Conservation (phyloP, 1,140 invertebrate genomes). For the Phthorimaea operculella region DNA sequence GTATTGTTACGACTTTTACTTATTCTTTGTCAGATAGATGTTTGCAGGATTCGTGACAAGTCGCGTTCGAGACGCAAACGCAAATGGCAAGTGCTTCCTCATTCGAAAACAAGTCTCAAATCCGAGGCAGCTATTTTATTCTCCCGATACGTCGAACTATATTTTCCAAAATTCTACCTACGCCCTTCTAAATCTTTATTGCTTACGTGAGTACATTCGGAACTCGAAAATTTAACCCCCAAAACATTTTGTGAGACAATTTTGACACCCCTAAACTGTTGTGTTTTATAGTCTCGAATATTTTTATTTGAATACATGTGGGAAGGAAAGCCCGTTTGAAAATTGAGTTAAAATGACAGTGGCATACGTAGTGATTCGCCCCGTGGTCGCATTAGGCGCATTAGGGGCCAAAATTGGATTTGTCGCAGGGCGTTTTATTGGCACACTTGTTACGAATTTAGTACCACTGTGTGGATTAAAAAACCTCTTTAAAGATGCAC, state of each 20-base stretch:
- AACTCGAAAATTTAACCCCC: conserved; percentile 37
- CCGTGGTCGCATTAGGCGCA: conserved; percentile 57
- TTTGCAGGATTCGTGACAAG: too few species aligned
- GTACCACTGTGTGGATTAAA: conserved; percentile 36
- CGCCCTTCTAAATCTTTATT: conserved; percentile 37
- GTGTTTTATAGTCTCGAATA: conserved; percentile 57
- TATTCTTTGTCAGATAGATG: too few species aligned
- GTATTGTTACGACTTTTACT: too few species aligned
- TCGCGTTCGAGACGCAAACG: too few species aligned
- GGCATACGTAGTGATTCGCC: conserved; percentile 62
- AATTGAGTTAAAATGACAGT: conserved; percentile 67
- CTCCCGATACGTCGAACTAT: conserved; percentile 23
- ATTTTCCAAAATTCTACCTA: conserved; percentile 20
- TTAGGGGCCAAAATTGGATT: conserved; percentile 63
- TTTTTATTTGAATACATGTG: conserved; percentile 55
- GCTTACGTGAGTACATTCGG: conserved; percentile 47
- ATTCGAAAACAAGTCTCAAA: not conserved
- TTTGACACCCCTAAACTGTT: conserved; percentile 51
- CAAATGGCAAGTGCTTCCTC: too few species aligned
- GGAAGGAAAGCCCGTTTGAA: conserved; percentile 34
- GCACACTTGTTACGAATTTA: conserved; percentile 62
- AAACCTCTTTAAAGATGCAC: conserved; percentile 22
- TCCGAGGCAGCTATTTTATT: conserved; percentile 16
- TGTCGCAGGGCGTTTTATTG: conserved; percentile 53
- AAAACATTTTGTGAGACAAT: conserved; percentile 42